Evolutionary conservation across 1,140 invertebrate genomes (phyloP).

Genomic region (Platyura marginata): DNA sequence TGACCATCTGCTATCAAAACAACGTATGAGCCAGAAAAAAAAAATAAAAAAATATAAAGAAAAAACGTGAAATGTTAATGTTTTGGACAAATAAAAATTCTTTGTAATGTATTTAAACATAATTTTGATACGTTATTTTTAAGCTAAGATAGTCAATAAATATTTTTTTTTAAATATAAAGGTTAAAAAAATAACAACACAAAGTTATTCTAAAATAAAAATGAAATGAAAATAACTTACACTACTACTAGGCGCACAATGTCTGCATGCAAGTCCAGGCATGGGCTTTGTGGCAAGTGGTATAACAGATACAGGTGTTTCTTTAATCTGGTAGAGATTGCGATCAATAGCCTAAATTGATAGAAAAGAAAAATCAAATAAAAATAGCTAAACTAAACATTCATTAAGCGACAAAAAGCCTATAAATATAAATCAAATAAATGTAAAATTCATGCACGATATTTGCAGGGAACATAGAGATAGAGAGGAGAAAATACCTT

Average conservation of each 20-base stretch:
- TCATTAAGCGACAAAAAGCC: not conserved
- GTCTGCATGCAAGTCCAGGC: not conserved
- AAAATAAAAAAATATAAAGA: no score
- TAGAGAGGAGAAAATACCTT: not conserved
- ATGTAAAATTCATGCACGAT: not conserved
- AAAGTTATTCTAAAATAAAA: not conserved
- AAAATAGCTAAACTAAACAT: not conserved
- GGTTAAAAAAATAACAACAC: no score
- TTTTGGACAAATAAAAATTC: not conserved
- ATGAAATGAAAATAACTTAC: not conserved
- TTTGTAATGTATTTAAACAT: not conserved
- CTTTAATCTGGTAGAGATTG: not conserved
- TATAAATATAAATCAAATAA: not conserved
- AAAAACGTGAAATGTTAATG: not conserved
- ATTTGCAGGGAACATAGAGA: not conserved
- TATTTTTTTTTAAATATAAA: not conserved
- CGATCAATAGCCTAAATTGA: not conserved
- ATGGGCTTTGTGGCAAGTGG: not conserved
- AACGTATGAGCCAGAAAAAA: no score
- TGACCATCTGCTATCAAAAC: no score
- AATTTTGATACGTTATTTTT: not conserved
- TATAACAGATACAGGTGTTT: not conserved
- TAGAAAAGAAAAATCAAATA: not conserved
- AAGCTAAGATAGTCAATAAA: not conserved
- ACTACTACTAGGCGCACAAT: not conserved